Percentiles rank a stretch among this genome's conserved stretches.
These are phyloP conservation scores for Diploscapter pachys DNA, from an alignment of 1,140 invertebrate species.

Conservation along the genomic window DNA sequence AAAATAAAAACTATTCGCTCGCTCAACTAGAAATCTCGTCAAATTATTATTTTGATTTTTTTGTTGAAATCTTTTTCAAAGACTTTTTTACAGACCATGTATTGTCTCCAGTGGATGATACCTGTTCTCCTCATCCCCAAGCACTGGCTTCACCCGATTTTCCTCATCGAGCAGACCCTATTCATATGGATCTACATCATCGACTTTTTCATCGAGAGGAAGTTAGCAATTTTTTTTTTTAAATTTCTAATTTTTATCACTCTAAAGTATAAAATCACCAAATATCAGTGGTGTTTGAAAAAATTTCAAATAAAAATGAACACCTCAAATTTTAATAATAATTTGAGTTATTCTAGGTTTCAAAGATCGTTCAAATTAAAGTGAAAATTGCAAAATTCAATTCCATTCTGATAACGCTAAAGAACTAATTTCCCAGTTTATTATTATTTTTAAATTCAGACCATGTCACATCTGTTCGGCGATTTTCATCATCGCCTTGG, in stretches of 20 bases:
- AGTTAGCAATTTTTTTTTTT: conserved; percentile 9
- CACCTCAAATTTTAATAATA: too few species aligned
- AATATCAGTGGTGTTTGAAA: background rate
- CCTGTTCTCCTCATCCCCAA: conserved; percentile 35
- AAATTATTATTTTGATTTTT: too few species aligned
- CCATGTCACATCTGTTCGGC: conserved; percentile 31
- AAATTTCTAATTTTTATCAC: background rate
- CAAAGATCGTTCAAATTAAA: background rate
- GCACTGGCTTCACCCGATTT: conserved; percentile 30
- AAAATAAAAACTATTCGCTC: too few species aligned
- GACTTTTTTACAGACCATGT: conserved; percentile 4
- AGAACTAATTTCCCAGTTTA: background rate
- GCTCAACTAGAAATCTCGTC: too few species aligned
- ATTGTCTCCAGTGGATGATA: conserved; percentile 35
- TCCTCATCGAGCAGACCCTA: conserved; percentile 28
- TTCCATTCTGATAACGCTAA: background rate
- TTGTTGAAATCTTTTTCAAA: too few species aligned
- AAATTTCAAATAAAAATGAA: background rate
- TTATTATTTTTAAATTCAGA: conserved; percentile 12
- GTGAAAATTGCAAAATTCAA: background rate
- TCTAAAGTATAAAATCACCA: background rate
- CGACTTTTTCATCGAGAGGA: conserved; percentile 31
- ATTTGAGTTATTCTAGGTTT: too few species aligned
- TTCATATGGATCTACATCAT: conserved; percentile 39
- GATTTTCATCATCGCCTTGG: conserved; percentile 31